phyloP scores from a whole-genome alignment of 2,888 invertebrate genomes.

The Metellina segmentata region DNA sequence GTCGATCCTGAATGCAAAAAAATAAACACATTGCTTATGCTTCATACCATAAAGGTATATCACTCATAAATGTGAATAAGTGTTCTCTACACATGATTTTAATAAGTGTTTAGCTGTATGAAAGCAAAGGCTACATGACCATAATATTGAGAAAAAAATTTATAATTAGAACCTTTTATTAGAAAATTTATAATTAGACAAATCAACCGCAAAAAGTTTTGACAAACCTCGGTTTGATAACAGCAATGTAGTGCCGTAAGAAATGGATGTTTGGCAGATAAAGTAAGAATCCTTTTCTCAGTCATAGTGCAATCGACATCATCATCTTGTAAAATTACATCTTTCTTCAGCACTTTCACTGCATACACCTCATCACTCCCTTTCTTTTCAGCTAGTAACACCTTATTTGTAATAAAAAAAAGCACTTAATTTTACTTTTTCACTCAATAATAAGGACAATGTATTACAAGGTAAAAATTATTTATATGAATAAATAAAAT shows the following conservation, averaged over 20 bases:
- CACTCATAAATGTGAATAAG: neutral
- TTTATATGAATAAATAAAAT: too few relatives aligned
- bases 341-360: slow-evolving; percentile 93
- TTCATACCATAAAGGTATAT: neutral
- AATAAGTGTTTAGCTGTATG: neutral
- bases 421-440: too few relatives aligned
- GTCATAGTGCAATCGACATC: slow-evolving; percentile 99
- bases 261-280: slow-evolving; percentile 98
- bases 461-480: too few relatives aligned
- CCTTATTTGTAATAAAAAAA: slow-evolving; percentile 83
- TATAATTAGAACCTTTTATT: neutral
- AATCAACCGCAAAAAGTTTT: too few relatives aligned
- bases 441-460: too few relatives aligned
- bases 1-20: slow-evolving; percentile 85
- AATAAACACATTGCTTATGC: neutral
- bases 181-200: neutral
- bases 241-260: slow-evolving; percentile 97
- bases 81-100: neutral
- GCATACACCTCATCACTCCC: slow-evolving; percentile 93
- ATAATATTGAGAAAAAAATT: neutral
- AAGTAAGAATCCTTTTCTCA: slow-evolving; percentile 96
- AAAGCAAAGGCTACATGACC: neutral
- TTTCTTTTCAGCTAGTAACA: slow-evolving; percentile 97
- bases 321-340: slow-evolving; percentile 98
- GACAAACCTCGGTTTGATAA: slow-evolving; percentile 90